Conservation (phyloP, 2,888 invertebrate genomes). For the Pantelozetes paolii region DNA sequence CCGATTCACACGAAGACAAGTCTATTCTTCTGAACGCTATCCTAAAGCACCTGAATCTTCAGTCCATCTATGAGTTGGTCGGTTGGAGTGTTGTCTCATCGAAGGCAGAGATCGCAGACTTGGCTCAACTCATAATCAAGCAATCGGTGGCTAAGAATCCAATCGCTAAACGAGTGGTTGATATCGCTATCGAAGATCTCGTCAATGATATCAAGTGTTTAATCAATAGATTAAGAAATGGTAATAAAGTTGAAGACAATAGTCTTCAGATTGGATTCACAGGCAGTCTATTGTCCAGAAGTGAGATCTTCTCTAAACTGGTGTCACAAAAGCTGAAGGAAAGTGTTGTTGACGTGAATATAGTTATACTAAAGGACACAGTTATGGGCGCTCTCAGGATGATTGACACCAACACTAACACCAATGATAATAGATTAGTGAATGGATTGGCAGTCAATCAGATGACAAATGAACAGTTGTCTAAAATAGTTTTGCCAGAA, state of each 20-base stretch:
- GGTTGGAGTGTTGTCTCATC: conserved; percentile 40
- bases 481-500: conserved; percentile 27
- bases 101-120: conserved; percentile 37
- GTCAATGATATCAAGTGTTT: conserved; percentile 37
- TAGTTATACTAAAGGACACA: conserved; percentile 28
- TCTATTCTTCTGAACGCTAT: conserved; percentile 16
- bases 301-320: conserved; percentile 13
- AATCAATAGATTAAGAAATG: not conserved
- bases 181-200: conserved; percentile 32
- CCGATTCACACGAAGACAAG: conserved; percentile 19
- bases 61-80: conserved; percentile 37
- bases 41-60: conserved; percentile 35
- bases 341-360: not conserved
- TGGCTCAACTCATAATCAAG: conserved; percentile 28
- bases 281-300: conserved; percentile 33
- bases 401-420: not conserved
- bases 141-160: conserved; percentile 11
- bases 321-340: not conserved
- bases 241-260: conserved; percentile 1
- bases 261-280: conserved; percentile 35
- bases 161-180: conserved; percentile 26
- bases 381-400: conserved; percentile 38
- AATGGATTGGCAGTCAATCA: not conserved
- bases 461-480: conserved; percentile 25
- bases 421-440: not conserved